Evolutionary conservation across 1,140 invertebrate species (phyloP), one percentile per base, ranked within the genome.

Genomic region (Heliothis virescens): DNA sequence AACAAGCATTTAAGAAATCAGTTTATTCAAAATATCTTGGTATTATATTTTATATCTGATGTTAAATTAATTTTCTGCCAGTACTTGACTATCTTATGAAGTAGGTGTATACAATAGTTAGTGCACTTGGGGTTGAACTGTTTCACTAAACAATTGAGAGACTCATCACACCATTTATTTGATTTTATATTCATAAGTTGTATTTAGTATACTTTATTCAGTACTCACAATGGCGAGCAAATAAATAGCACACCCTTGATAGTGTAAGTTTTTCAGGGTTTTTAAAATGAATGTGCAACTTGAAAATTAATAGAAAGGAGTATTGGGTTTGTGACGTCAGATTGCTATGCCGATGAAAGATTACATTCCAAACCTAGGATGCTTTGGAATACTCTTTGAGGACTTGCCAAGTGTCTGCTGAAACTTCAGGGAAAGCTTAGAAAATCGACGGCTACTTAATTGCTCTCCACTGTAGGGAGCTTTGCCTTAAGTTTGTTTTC

Each of bases 151-250:
- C 52, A 18, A n/a, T 73, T 11, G 34, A 57, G 16, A 60, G 29
- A 60, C 41, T 60, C 72, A 21, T 74, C 72, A 60, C 29, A 41
- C 52, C 57, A 69, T 5, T 29, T 55, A 55, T 74, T 48, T 60
- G 18, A 29, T 48, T 74, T 74, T 26, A 47, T 74, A 47, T 74
- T 47, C 62, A 21, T 69, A 74, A 62, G 72, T 74, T 74, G 72
- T 74, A 57, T 59, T 74, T 74, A 74, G 34, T 60, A 60, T 62
- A 55, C 69, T 60, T 60, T 41, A 60, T 21, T 48, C 29, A 69
- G 47, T 52, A 52, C 41, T 50, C 16, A 60, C 57, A 74, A 41
- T 62, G 57, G 57, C 18, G 13, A 74, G 72, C 72, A 74, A 62
- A 74, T 48, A 62, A 74, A 60, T 74, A 74, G 57, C 57, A 57